phyloP scores from a whole-genome alignment of 2,888 invertebrate species.

The Alcis repandata region DNA sequence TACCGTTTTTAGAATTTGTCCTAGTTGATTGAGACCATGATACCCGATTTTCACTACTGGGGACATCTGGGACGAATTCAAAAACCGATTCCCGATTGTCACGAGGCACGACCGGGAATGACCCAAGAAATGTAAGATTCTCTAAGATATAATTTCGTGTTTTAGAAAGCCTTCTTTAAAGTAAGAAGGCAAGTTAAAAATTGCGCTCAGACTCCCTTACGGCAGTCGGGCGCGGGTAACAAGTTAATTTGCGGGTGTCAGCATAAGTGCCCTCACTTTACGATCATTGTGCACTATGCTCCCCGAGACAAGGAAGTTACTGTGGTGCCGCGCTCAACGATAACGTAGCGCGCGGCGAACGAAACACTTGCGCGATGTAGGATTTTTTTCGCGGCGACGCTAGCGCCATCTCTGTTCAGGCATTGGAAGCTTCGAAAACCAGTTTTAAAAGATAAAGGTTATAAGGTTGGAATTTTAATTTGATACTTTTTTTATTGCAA shows the following conservation, averaged over 20 bases:
- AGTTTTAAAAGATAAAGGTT: no score
- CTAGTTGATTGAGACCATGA: no score
- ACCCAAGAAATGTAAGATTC: no score
- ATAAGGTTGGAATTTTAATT: no score
- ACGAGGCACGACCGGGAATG: no score
- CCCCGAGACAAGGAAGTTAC: conserved; percentile 93
- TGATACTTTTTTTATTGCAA: no score
- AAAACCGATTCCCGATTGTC: no score
- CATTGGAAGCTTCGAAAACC: no score
- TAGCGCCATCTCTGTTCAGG: conserved; percentile 23
- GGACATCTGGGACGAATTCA: no score
- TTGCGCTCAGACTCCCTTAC: conserved; percentile 89
- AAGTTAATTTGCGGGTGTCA: conserved; percentile 88
- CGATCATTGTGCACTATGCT: conserved; percentile 95
- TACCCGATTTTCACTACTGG: no score
- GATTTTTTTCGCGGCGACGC: neutral
- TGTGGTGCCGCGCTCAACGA: neutral
- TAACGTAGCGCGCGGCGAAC: neutral
- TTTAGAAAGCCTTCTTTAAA: conserved; percentile 78
- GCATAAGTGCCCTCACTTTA: conserved; percentile 95
- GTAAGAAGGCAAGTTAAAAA: conserved; percentile 93
- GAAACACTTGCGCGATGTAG: conserved; percentile 57
- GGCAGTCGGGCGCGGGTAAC: conserved; percentile 87
- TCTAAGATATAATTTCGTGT: no score
- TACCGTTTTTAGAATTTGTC: no score